Evolutionary conservation across 2,113 vertebrate genomes (phyloP), one percentile per base, ranked within the genome.

Genomic region (Protobothrops mucrosquamatus): DNA sequence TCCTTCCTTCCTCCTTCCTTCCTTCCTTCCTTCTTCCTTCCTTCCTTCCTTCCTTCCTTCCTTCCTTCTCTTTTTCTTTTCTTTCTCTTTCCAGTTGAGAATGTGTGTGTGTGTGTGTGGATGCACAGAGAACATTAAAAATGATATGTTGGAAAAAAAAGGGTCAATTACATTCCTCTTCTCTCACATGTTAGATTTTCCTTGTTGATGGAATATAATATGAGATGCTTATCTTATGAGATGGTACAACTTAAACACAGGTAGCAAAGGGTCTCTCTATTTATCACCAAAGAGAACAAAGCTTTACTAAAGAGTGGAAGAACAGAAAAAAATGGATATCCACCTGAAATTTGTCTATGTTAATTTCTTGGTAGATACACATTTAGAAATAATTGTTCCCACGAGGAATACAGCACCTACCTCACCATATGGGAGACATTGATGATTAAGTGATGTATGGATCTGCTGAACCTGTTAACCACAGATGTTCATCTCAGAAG

Each of bases 1-100:
- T 59, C 2, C 7, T 2, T 23, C 0, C 22, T 7, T 23, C 0
- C 22, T 23, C n/a, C n/a, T 59, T 0, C 23, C 9, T 57, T 57
- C 22, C 0, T 23, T 23, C 22, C 0, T 24, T 24, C 7, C 0
- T 56, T 56, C 20, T 7, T 22, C 23, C 4, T 18, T 57, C 12
- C 2, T 9, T 4, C 2, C 10, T 10, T 12, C 3, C 59, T 10
- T 61, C 1, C 9, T 29, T 64, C 1, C 11, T n/a, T 64, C 3
- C 26, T n/a, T 24, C 6, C 23, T 59, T 0, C 6, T 1, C 10
- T 9, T 24, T 24, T 59, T 6, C 23, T 22, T 26, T 22, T 7
- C 23, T 26, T 9, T 11, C 9, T 4, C 8, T 3, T 7, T 14
- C 4, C 11, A 74, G 12, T 34, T 34, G n/a, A 23, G 23, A n/a